Conservation (phyloP, 2,113 vertebrate genomes). For the Microcebus griseorufus region DNA sequence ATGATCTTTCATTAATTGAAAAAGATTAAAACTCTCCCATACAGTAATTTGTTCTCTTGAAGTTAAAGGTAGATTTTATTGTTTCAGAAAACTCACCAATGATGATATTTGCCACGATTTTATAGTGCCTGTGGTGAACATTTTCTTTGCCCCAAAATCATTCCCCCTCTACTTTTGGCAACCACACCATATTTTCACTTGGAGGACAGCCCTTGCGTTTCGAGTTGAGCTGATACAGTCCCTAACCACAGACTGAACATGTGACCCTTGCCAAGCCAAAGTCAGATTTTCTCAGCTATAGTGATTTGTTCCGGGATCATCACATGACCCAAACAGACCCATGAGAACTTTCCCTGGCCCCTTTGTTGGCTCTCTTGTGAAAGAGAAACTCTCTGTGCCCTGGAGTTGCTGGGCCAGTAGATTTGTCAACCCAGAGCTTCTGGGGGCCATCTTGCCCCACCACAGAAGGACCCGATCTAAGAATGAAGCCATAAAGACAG, state of each 20-base stretch:
- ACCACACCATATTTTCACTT: not conserved
- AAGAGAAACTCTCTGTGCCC: not conserved
- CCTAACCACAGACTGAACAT: not conserved
- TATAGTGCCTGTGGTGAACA: not conserved
- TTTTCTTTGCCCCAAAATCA: not conserved
- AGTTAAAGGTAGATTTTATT: not conserved
- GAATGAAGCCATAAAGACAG: not conserved
- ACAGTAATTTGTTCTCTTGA: not conserved
- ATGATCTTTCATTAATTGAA: not conserved
- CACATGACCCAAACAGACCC: not conserved
- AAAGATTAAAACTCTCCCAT: not conserved
- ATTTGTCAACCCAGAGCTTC: not conserved
- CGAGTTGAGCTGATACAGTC: not conserved
- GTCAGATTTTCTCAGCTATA: not conserved
- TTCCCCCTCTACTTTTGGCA: not conserved
- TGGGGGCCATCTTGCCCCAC: not conserved
- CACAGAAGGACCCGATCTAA: rapidly evolving
- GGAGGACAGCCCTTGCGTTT: not conserved
- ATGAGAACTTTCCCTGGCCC: not conserved
- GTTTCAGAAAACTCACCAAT: not conserved
- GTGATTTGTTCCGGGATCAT: not conserved
- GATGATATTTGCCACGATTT: not conserved
- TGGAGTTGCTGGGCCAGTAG: not conserved
- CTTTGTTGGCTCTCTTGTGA: not conserved
- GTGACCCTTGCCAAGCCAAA: not conserved